Evolutionary conservation across 1,140 invertebrate species (phyloP).

Genomic region (Drosophila pseudoobscura): DNA sequence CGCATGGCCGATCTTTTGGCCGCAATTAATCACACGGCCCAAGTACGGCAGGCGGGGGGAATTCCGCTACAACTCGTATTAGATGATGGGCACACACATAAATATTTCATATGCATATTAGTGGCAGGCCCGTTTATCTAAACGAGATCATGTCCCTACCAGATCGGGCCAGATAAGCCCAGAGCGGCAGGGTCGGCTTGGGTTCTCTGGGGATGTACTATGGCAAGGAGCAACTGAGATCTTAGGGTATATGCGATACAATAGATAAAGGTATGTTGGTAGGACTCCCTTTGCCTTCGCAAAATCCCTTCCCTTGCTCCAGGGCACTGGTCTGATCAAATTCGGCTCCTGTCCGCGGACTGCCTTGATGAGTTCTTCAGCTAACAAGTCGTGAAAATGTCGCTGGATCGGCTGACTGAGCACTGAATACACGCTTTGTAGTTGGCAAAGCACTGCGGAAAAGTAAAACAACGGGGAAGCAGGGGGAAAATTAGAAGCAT

Average conservation of each 20-base stretch:
- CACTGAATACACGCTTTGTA: slow-evolving; percentile 13
- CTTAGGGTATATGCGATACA: too few relatives aligned
- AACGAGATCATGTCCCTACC: slow-evolving; percentile 38
- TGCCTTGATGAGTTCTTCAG: slow-evolving; percentile 12
- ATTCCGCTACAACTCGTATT: slow-evolving; percentile 3
- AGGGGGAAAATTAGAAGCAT: slow-evolving; percentile 34
- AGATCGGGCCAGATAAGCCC: slow-evolving; percentile 34
- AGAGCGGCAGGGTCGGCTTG: neutral
- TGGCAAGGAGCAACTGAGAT: too few relatives aligned
- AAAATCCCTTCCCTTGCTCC: neutral
- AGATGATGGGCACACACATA: slow-evolving; percentile 35
- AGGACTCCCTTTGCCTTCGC: neutral
- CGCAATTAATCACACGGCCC: slow-evolving; percentile 67
- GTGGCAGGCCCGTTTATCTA: slow-evolving; percentile 26
- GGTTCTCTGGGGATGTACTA: too few relatives aligned
- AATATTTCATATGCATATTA: slow-evolving; percentile 67
- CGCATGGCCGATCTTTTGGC: slow-evolving; percentile 45
- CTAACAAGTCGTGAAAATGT: slow-evolving; percentile 73
- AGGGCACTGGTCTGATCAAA: neutral
- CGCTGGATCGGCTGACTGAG: slow-evolving; percentile 48
- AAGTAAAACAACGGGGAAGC: slow-evolving; percentile 13
- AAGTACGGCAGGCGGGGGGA: slow-evolving; percentile 33
- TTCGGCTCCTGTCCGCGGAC: neutral
- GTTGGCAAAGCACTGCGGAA: slow-evolving; percentile 6
- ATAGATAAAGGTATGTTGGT: too few relatives aligned